Base-by-base conservation (phyloP, 2,888 invertebrate genomes). In the Drosophila yooni region DNA sequence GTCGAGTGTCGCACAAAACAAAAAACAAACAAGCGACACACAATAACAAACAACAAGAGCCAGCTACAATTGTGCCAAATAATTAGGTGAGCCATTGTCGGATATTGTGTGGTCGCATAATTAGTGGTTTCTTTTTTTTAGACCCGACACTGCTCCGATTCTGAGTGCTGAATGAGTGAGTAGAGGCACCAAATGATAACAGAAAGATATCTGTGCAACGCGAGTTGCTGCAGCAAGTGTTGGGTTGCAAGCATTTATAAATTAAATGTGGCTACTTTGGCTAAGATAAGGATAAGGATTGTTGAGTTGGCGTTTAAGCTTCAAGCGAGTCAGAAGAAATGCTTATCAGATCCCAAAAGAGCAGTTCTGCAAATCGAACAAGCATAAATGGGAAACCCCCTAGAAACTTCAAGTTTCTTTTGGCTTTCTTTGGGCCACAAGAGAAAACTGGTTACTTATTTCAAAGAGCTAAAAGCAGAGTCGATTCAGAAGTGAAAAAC, bases 11-110 rank as follows among this genome's bases (percentile, higher is more conserved):
- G 48, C 10, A n/a, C 29, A 54, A 18, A 18, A 57, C 74, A 84
- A 70, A 76, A 82, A 84, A 59, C 21, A 60, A 59, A 50, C 60
- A 53, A 51, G 69, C 68, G 66, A 69, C 6, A 6, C 21, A 21
- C 21, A 46, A 25, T n/a, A 11, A 46, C 40, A 43, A 43, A 21
- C 46, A 46, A 25, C 52, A 81, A 66, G 71, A 73, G 63, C 50
- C 70, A 36, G 43, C 31, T 64, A 82, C 89, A 89, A 87, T 80
- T 79, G 74, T 70, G 74, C 53, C 88, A 79, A 88, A 91, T 89
- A 88, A 89, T 89, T 89, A 88, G 89, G 86, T 81, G 86, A 88
- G 33, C 73, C 77, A 68, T 86, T 90, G 88, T 90, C 43, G 62
- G 25, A 29, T 57, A 76, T 90, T 85, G 86, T 88, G 67, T 48